Base-by-base conservation (phyloP, 1,140 invertebrate genomes). In the Atta colombica region DNA sequence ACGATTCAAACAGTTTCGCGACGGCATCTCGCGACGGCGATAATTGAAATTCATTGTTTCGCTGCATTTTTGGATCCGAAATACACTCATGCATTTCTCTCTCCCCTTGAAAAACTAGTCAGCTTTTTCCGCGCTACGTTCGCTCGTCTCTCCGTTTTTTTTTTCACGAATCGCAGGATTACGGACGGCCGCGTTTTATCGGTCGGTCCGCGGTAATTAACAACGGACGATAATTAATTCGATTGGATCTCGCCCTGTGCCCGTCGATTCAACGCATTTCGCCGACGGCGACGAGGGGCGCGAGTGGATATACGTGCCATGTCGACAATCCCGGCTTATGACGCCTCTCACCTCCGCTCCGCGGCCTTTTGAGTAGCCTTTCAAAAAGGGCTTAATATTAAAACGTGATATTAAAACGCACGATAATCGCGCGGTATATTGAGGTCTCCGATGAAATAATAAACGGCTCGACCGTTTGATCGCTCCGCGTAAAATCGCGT, bases 151-250 rank as follows among this genome's bases (percentile, higher is more conserved):
- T n/a, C 75, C 21, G 68, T 75, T 78, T 78, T 69, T 77, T 77
- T 66, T 75, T 60, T 71, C 71, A 55, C 53, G 78, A 77, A 55
- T 60, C 58, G 60, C 61, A 60, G 49, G 60, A 74, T 85, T 87
- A 87, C 80, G 61, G 69, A 61, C 69, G 81, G 75, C 65, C 61
- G 78, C 88, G 89, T 92, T 94, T 94, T 93, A 93, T 93, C 86
- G 90, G 72, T 74, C 71, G 90, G 92, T 90, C 92, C 80, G 77
- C 87, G 77, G 85, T 92, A 93, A 92, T 93, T 92, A 94, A 93
- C 91, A 93, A 92, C 89, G 89, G 53, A 88, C 86, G 91, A 91
- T 94, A 93, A 94, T 94, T 93, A 94, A 94, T 94, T 93, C 84
- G 89, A 94, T 93, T 91, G 91, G 92, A 93, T 91, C 90, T 93